Evolutionary conservation across 2,797 vertebrate species (phyloP).

Genomic region (Galago senegalensis): DNA sequence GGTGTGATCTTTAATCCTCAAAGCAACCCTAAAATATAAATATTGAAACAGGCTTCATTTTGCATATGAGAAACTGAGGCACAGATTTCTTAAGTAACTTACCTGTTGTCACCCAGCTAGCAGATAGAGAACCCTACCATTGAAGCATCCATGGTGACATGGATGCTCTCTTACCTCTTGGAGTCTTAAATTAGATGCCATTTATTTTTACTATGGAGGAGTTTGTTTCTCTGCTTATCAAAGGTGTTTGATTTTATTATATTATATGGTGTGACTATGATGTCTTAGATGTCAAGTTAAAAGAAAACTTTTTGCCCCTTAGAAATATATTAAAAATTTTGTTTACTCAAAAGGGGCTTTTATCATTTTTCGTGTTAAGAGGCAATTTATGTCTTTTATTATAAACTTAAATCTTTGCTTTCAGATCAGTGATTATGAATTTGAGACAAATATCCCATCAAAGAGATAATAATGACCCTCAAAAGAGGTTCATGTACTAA

Average conservation of each 20-base stretch:
- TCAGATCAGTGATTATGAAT: neutral
- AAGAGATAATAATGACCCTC: neutral
- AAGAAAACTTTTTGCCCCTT: conserved; percentile 25
- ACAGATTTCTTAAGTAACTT: conserved; percentile 19
- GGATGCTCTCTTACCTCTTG: neutral
- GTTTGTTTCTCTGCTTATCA: neutral
- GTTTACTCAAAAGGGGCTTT: conserved; percentile 16
- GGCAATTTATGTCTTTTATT: neutral
- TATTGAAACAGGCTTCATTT: neutral
- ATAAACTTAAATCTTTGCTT: conserved; percentile 45
- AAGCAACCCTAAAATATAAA: neutral
- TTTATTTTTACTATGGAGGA: conserved; percentile 20
- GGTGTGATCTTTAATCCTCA: neutral
- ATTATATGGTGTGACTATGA: neutral
- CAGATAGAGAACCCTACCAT: neutral
- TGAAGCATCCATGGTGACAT: neutral
- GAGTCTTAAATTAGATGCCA: neutral
- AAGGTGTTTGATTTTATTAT: conserved; percentile 19
- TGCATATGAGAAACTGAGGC: neutral
- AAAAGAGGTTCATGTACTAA: neutral
- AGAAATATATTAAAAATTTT: neutral
- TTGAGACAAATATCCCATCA: neutral
- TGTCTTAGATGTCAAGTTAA: conserved; percentile 25
- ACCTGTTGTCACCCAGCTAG: neutral
- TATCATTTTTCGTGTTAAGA: neutral